Conservation (phyloP, 2,113 vertebrate genomes). For the Coracopsis vasa region DNA sequence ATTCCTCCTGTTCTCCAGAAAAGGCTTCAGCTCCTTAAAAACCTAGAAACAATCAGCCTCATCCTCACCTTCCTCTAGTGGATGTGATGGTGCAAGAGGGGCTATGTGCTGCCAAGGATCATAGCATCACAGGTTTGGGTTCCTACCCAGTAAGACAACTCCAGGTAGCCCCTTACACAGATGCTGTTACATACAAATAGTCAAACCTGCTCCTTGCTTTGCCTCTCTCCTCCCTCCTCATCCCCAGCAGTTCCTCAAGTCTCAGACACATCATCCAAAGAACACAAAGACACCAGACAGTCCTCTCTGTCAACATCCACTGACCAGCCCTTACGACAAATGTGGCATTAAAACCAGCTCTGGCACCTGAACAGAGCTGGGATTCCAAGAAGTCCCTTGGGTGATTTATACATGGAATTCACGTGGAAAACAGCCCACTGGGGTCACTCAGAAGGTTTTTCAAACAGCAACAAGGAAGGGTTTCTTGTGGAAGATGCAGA, state of each 20-base stretch:
- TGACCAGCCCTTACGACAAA: accelerated
- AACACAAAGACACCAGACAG: not conserved
- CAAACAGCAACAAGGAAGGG: not conserved
- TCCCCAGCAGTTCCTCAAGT: not conserved
- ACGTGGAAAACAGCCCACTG: not conserved
- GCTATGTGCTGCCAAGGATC: not conserved
- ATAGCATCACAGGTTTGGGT: not conserved
- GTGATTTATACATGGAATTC: conserved; percentile 10
- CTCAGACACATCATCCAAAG: not conserved
- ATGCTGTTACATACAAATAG: accelerated
- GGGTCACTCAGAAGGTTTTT: not conserved
- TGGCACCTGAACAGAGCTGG: not conserved
- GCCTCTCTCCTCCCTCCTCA: not conserved
- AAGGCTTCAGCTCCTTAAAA: not conserved
- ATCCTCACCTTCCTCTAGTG: not conserved
- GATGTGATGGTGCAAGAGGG: not conserved
- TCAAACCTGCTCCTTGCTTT: accelerated
- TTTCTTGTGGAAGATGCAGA: conserved; percentile 6
- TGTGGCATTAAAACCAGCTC: not conserved
- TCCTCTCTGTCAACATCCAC: not conserved
- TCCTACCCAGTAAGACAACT: too few relatives aligned
- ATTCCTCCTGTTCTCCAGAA: not conserved
- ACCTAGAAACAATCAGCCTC: not conserved
- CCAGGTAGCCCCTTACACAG: not conserved
- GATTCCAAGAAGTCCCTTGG: not conserved